Evolutionary conservation across 30 jellyfish, hydroid and myxozoan genomes (phyloP).

Genomic region (Aurelia sp.): DNA sequence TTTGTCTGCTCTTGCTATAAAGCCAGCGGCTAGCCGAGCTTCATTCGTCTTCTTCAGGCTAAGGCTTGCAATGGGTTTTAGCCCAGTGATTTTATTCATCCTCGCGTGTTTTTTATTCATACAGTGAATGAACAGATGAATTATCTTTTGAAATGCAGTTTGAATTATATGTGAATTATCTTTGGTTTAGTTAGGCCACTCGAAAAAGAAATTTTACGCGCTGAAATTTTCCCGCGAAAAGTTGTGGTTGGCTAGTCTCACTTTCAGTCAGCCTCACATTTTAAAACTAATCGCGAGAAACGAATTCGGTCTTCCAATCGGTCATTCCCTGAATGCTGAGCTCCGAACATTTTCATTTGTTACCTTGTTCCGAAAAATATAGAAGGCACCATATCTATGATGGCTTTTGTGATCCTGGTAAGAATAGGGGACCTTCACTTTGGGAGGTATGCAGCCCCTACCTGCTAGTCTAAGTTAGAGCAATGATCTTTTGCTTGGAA

Average conservation of each 20-base stretch:
- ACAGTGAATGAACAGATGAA: background rate
- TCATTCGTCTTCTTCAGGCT: slow-evolving; percentile 2
- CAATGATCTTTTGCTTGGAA: no score
- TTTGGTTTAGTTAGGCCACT: slow-evolving; percentile 3
- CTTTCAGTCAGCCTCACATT: slow-evolving; percentile 6
- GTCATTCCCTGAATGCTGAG: no score
- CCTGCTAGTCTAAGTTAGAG: no score
- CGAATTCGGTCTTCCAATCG: no score
- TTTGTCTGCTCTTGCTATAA: slow-evolving; percentile 2
- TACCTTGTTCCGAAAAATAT: no score
- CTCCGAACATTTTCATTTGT: no score
- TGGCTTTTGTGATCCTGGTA: no score
- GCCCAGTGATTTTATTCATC: background rate
- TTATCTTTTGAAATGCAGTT: background rate
- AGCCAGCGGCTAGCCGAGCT: slow-evolving; percentile 9
- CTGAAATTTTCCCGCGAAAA: slow-evolving; percentile 24
- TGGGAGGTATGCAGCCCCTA: no score
- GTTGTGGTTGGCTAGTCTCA: background rate
- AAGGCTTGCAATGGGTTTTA: background rate
- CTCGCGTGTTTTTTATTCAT: background rate
- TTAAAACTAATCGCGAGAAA: background rate
- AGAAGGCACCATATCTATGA: no score
- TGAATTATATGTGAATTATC: no score
- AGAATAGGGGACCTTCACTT: no score
- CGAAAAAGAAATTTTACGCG: background rate